Evolutionary conservation across 2,113 vertebrate species (phyloP).

Genomic region (Ailurus styani): DNA sequence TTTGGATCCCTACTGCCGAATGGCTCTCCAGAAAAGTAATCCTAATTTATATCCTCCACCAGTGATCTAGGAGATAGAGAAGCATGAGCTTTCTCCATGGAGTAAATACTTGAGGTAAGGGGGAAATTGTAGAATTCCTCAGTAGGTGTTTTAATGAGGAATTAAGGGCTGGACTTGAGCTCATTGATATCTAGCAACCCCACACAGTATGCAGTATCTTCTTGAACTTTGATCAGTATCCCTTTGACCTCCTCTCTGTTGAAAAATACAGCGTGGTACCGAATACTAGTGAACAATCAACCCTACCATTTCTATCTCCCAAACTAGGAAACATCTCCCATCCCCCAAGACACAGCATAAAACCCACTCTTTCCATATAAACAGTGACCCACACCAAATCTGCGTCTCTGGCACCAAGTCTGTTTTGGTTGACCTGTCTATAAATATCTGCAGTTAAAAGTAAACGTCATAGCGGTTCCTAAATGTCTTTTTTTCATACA

Average conservation of each 20-base stretch:
- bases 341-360: neutral
- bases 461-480: neutral
- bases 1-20: neutral
- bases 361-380: neutral
- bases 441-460: conserved; percentile 55
- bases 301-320: neutral
- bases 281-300: neutral
- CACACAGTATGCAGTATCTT: neutral
- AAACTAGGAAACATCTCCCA: neutral
- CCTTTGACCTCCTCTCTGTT: neutral
- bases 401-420: conserved; percentile 31
- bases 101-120: neutral
- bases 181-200: neutral
- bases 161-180: neutral
- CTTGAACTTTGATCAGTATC: neutral
- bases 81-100: neutral
- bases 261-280: neutral
- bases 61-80: neutral
- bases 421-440: conserved; percentile 45
- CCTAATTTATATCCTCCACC: too few species aligned
- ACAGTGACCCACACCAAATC: conserved; percentile 39
- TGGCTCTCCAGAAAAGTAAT: neutral
- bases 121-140: neutral
- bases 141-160: neutral
- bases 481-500: neutral